phyloP scores from a whole-genome alignment of 2,888 invertebrate species.

The Scotopteryx bipunctaria region DNA sequence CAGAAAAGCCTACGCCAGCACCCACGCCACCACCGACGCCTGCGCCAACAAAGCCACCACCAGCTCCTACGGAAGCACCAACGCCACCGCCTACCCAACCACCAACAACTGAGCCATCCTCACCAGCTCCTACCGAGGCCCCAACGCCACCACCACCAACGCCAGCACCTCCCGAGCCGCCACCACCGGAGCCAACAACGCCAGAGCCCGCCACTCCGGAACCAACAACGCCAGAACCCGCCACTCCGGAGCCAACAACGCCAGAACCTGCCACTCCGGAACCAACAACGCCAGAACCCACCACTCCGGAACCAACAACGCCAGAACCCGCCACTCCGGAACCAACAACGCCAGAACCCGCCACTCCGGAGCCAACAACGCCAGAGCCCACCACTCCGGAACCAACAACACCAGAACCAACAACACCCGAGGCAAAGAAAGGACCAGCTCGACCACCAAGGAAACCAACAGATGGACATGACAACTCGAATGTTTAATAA shows the following conservation, averaged over 20 bases:
- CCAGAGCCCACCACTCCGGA: background rate
- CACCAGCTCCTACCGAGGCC: background rate
- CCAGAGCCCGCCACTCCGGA: too few relatives aligned
- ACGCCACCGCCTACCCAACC: background rate
- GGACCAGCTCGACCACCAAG: too few relatives aligned
- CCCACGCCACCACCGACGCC: conserved; percentile 17
- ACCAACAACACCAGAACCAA: background rate
- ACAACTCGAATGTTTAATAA: background rate
- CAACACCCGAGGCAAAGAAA: background rate
- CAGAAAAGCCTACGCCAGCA: conserved; percentile 23
- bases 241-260: too few relatives aligned
- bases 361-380: background rate
- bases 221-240: too few relatives aligned
- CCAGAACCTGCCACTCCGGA: too few relatives aligned
- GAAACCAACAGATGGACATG: background rate
- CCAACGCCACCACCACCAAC: background rate
- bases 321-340: too few relatives aligned
- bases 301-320: too few relatives aligned
- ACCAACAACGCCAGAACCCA: too few relatives aligned
- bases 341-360: background rate
- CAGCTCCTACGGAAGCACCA: background rate
- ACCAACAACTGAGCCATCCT: background rate
- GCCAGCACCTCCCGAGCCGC: background rate
- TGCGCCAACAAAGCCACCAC: background rate
- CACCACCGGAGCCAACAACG: background rate